A percentile compares a stretch with the other conserved stretches of the same genome.
These are phyloP conservation scores for Takifugu ocellatus DNA, from an alignment of 2,797 vertebrate genomes.

Conservation along the genomic window DNA sequence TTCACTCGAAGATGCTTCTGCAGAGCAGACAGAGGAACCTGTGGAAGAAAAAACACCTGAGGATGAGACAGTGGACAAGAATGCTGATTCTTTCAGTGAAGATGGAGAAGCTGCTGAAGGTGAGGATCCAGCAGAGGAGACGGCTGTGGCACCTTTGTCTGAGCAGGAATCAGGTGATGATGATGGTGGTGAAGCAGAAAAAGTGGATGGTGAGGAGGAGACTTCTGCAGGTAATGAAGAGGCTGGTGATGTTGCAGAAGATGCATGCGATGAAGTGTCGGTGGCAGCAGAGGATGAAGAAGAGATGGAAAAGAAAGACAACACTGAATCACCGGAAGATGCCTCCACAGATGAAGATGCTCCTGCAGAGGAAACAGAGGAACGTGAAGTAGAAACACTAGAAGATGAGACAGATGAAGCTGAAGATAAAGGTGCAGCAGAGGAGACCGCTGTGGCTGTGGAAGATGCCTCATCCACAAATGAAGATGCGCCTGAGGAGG, in stretches of 20 bases:
- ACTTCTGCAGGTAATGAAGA: not conserved
- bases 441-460: too few relatives aligned
- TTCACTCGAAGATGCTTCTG: slow-evolving; percentile 3
- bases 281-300: not conserved
- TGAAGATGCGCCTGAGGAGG: not conserved
- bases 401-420: not conserved
- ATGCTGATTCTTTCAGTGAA: not conserved
- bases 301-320: too few relatives aligned
- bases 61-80: not conserved
- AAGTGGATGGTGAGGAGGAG: not conserved
- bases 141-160: not conserved
- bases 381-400: not conserved
- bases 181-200: not conserved
- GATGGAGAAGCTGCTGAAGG: not conserved
- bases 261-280: not conserved
- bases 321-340: too few relatives aligned
- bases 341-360: too few relatives aligned
- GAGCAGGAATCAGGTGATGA: slow-evolving; percentile 1
- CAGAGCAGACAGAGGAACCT: not conserved
- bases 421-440: not conserved
- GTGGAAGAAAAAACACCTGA: not conserved
- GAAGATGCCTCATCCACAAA: not conserved
- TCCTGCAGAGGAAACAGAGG: not conserved
- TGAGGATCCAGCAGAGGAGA: not conserved
- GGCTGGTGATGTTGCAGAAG: not conserved